Base-by-base conservation (phyloP, 2,888 invertebrate genomes). In the Drosophila mercatorum region DNA sequence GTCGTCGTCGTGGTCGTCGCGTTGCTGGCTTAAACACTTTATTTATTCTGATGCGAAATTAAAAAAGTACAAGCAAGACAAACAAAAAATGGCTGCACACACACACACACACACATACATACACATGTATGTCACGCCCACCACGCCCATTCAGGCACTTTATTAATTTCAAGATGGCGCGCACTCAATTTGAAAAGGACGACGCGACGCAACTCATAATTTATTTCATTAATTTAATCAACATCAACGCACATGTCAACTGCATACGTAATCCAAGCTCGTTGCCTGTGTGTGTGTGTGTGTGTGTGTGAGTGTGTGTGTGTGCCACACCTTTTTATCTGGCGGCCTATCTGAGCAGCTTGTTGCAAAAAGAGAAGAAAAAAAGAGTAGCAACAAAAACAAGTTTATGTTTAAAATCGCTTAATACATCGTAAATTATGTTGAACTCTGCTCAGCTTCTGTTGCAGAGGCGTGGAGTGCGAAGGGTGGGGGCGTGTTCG, bases 191-290 rank as follows among this genome's bases (percentile, higher is more conserved):
- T 85, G 68, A 85, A 84, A 83, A 67, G 57, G 56, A 56, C 60
- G 72, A 68, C 59, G 60, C 68, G 66, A 65, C 49, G 65, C 66
- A 62, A 74, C 83, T 81, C 86, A 87, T 87, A 87, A 87, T 87
- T 87, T 88, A 87, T 87, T 89, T 89, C 86, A 87, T 87, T 87
- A 89, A 87, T 87, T 87, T 87, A 87, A 87, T 88, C 90, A 87
- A 83, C 89, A 78, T 83, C 81, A 68, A 57, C 81, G 83, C 88
- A 89, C 89, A 85, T 85, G 86, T 89, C 85, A 86, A 82, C 83
- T 86, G 85, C 89, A 85, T 72, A 66, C 72, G 68, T 68, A 67
- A 22, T 22, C 22, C 22, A 22, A 22, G 2, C 22, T 22, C 22
- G 72, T 34, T 34, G 34, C 6, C 34, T 34, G 36, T 51, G 26